Base-by-base conservation (phyloP, 2,113 vertebrate genomes). In the Baryphthengus martii region DNA sequence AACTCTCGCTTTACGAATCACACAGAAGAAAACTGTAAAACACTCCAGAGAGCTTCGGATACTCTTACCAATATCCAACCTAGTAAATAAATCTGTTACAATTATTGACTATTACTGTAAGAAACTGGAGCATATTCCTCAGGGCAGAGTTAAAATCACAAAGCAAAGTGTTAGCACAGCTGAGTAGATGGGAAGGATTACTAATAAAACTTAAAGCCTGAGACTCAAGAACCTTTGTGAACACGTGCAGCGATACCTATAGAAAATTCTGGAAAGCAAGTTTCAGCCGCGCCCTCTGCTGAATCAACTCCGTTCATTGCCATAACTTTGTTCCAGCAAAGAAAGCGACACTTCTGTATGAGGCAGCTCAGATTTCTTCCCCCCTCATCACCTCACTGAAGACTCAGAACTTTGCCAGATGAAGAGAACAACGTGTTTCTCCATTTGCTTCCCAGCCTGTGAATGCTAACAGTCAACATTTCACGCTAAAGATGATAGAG, bases 191-290 rank as follows among this genome's bases (percentile, higher is more conserved):
- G 90, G 62, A 13, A 62, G 37, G 53, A 61, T 76, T 61, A 74
- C 16, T 21, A 52, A 78, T 29, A 59, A 81, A 84, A 90, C 39
- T 47, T 67, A 45, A 84, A 89, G 53, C 8, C 56, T 40, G 39
- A 28, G 52, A 63, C 15, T 28, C 26, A 53, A 75, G 55, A 79
- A 18, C 10, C 24, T 45, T 25, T 40, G 59, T 1, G 3, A 72
- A 61, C 21, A 33, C 6, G 2, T 11, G 28, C 9, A 8, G 73
- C 80, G 81, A 37, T 5, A 44, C 13, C 0, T 0, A 49, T 2
- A 35, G 35, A 88, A 85, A 92, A 83, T n/a, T 39, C 53, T 44
- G 61, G 50, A 76, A 59, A 88, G 53, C 6, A 17, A 71, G 35
- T 76, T 80, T 53, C 42, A 65, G 35, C 42, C 13, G 44, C 3